Percentiles rank a stretch among this genome's conserved stretches.
Conservation (phyloP, 2,797 vertebrate species). For the Macropus fuliginosus region DNA sequence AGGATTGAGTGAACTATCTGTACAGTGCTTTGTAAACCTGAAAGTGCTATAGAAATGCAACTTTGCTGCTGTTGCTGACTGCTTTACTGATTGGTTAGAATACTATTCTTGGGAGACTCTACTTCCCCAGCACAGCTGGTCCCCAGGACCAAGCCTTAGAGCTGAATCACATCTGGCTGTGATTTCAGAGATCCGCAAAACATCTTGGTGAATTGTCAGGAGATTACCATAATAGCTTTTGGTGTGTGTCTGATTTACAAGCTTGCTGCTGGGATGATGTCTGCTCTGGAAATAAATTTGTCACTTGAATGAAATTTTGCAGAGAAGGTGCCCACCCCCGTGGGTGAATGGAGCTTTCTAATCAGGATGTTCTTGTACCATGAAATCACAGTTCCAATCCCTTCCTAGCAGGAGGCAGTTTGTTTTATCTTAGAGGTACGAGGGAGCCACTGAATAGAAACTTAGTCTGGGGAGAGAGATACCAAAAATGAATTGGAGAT, state of each 20-base stretch:
- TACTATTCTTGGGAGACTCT: background rate
- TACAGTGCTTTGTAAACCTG: background rate
- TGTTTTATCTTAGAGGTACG: background rate
- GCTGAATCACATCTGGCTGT: slow-evolving; percentile 26
- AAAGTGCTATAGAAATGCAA: background rate
- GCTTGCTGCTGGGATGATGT: background rate
- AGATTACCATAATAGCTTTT: slow-evolving; percentile 44
- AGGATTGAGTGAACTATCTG: background rate
- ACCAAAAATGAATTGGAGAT: background rate
- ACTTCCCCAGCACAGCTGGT: background rate
- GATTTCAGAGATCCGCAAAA: slow-evolving; percentile 29
- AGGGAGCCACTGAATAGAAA: background rate
- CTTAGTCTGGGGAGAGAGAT: background rate
- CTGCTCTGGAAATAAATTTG: slow-evolving; percentile 46
- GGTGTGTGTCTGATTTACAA: slow-evolving; percentile 48
- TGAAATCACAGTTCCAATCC: background rate
- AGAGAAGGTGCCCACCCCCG: background rate
- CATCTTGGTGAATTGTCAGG: background rate
- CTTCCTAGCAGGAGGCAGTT: background rate
- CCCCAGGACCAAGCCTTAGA: background rate
- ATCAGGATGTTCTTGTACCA: background rate
- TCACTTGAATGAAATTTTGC: slow-evolving; percentile 14
- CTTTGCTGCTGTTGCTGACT: background rate
- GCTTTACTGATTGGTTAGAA: background rate
- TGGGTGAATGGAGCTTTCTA: background rate